phyloP scores from a whole-genome alignment of 2,797 vertebrate genomes.

The Hippopotamyrus pictus region DNA sequence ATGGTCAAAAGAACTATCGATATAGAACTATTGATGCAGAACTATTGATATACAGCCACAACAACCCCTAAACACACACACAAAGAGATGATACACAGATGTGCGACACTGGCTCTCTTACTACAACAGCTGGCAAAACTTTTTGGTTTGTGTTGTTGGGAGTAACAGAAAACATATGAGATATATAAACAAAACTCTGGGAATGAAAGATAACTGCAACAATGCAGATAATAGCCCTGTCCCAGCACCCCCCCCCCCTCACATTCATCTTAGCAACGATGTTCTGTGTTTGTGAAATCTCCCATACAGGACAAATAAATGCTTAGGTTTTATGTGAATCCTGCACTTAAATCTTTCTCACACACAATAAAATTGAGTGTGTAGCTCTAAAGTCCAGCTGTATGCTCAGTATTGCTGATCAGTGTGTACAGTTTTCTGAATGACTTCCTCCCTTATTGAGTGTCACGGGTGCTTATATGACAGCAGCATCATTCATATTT shows the following conservation, averaged over 20 bases:
- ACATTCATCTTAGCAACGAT: neutral
- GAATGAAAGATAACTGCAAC: neutral
- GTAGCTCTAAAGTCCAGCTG: neutral
- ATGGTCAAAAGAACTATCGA: neutral
- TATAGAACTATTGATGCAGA: neutral
- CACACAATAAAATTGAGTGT: neutral
- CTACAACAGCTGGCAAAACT: neutral
- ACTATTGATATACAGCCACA: neutral
- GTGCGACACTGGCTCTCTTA: neutral
- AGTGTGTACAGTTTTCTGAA: neutral
- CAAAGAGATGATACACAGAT: neutral
- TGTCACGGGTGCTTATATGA: neutral
- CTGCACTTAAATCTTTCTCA: neutral
- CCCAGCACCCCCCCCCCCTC: neutral
- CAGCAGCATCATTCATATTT: neutral
- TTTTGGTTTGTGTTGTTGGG: neutral
- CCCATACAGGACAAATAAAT: neutral
- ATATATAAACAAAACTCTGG: neutral
- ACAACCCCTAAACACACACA: neutral
- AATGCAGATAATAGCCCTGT: neutral
- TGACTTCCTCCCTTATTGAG: neutral
- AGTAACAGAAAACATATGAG: neutral
- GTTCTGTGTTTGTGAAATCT: neutral
- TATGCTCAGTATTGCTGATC: neutral
- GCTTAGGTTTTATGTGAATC: neutral